Percentiles rank a stretch among this genome's conserved stretches.
These are phyloP conservation scores for Tenthredo amoena DNA, from an alignment of 2,888 invertebrate genomes.

Conservation along the genomic window DNA sequence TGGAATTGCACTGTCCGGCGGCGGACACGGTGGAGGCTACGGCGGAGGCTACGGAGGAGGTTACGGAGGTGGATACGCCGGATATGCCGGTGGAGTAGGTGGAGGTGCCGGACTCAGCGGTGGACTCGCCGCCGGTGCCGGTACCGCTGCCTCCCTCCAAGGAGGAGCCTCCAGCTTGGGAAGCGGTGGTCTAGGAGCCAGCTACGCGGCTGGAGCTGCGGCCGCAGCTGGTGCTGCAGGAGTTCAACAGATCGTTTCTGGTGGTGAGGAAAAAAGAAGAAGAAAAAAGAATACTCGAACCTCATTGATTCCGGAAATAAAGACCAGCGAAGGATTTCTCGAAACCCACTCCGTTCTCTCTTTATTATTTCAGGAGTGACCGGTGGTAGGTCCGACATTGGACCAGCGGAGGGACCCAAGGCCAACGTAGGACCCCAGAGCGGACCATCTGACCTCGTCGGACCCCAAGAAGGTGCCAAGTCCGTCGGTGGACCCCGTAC, in stretches of 20 bases:
- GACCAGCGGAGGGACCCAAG: constrained; percentile 77
- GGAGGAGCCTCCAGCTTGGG: constrained; percentile 76
- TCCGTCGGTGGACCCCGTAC: constrained; percentile 77
- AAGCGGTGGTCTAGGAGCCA: constrained; percentile 76
- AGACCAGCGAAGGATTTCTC: constrained; percentile 20
- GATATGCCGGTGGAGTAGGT: constrained; percentile 61
- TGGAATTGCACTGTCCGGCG: constrained; percentile 48
- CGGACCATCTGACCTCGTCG: constrained; percentile 75
- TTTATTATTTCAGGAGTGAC: constrained; percentile 68
- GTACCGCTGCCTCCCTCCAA: constrained; percentile 75
- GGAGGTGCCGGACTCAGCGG: constrained; percentile 72
- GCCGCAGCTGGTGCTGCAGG: constrained; percentile 76
- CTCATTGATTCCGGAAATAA: background rate
- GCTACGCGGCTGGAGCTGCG: constrained; percentile 77
- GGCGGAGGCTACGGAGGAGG: constrained; percentile 64
- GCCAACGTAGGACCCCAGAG: constrained; percentile 77
- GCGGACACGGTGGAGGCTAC: constrained; percentile 60
- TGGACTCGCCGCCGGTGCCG: constrained; percentile 76
- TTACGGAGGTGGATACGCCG: constrained; percentile 63
- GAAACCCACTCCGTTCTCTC: background rate
- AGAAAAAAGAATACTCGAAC: background rate
- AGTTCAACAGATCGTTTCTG: constrained; percentile 76
- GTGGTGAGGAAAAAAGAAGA: constrained; percentile 65
- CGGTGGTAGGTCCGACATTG: constrained; percentile 76
- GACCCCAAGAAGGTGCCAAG: constrained; percentile 77